A percentile compares a stretch with the other conserved stretches of the same genome.
phyloP scores from a whole-genome alignment of 2,797 vertebrate genomes.

The Silurus aristotelis region DNA sequence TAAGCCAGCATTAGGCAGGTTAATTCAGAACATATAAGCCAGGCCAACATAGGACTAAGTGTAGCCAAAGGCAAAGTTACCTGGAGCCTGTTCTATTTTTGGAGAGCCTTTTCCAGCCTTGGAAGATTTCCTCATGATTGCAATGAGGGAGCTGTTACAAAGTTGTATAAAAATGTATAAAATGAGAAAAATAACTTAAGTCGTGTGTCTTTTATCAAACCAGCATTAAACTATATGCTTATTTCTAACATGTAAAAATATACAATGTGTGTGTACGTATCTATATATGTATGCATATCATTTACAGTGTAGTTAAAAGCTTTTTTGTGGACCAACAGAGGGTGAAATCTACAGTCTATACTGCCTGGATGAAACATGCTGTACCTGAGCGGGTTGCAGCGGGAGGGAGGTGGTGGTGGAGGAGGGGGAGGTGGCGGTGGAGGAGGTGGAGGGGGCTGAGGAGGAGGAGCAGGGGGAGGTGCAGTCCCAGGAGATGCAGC shows the following conservation, averaged over 20 bases:
- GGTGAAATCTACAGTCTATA: not conserved
- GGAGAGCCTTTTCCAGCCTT: conserved; percentile 71
- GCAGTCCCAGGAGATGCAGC: conserved; percentile 62
- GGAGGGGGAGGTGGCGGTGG: conserved; percentile 74
- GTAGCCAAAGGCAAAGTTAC: conserved; percentile 53
- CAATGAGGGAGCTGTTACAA: conserved; percentile 75
- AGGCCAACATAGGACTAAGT: not conserved
- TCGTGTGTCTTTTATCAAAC: not conserved
- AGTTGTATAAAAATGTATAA: conserved; percentile 1
- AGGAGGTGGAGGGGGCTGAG: conserved; percentile 71
- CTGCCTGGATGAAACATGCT: conserved; percentile 35
- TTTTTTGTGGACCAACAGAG: not conserved
- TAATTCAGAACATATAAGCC: not conserved
- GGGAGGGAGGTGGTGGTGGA: conserved; percentile 74
- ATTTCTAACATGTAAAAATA: not conserved
- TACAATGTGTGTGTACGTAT: not conserved
- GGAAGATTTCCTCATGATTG: conserved; percentile 81
- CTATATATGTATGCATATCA: not conserved
- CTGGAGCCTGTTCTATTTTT: conserved; percentile 72
- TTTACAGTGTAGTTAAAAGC: not conserved
- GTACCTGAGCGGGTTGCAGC: conserved; percentile 82
- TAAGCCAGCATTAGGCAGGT: not conserved
- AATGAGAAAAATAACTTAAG: not conserved
- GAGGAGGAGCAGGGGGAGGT: conserved; percentile 64
- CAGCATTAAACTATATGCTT: not conserved